Conservation (phyloP, 2,797 vertebrate genomes). For the Poeciliopsis paucimaculata region DNA sequence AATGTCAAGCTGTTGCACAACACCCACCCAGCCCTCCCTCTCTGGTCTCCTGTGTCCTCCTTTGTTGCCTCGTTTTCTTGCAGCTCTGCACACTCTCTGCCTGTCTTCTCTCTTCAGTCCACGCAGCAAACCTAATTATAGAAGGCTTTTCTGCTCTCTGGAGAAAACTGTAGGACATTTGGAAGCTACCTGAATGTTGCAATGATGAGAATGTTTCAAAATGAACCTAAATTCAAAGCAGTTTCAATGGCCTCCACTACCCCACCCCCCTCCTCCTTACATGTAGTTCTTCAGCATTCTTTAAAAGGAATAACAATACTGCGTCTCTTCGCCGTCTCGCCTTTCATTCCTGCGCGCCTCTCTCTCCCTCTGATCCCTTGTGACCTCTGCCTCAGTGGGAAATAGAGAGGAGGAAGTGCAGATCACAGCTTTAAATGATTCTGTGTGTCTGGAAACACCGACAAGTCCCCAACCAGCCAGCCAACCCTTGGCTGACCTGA, state of each 20-base stretch:
- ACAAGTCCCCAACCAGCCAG: slow-evolving; percentile 4
- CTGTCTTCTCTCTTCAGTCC: slow-evolving; percentile 7
- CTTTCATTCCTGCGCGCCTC: slow-evolving; percentile 20
- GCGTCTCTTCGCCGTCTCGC: slow-evolving; percentile 11
- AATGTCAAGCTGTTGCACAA: slow-evolving; percentile 73
- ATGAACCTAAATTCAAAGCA: background rate
- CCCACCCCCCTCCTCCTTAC: background rate
- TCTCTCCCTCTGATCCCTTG: slow-evolving; percentile 31
- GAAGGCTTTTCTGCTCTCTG: background rate
- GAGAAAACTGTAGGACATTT: background rate
- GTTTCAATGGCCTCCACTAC: background rate
- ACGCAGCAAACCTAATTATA: background rate
- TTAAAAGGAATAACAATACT: slow-evolving; percentile 10
- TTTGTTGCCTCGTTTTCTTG: slow-evolving; percentile 35
- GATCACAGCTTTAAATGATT: slow-evolving; percentile 44
- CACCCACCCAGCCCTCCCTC: slow-evolving; percentile 2
- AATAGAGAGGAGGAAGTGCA: slow-evolving; percentile 51
- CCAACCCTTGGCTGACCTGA: slow-evolving; percentile 7
- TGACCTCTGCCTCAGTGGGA: slow-evolving; percentile 71
- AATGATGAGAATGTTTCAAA: background rate
- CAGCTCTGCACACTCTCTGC: slow-evolving; percentile 10
- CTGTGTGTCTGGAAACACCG: slow-evolving; percentile 44
- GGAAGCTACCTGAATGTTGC: background rate
- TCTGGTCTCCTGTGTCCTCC: slow-evolving; percentile 43
- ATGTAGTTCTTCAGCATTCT: slow-evolving; percentile 16